A percentile compares a stretch with the other conserved stretches of the same genome.
Evolutionary conservation across 1,140 invertebrate genomes (phyloP).

Genomic region (Drosophila melanica): DNA sequence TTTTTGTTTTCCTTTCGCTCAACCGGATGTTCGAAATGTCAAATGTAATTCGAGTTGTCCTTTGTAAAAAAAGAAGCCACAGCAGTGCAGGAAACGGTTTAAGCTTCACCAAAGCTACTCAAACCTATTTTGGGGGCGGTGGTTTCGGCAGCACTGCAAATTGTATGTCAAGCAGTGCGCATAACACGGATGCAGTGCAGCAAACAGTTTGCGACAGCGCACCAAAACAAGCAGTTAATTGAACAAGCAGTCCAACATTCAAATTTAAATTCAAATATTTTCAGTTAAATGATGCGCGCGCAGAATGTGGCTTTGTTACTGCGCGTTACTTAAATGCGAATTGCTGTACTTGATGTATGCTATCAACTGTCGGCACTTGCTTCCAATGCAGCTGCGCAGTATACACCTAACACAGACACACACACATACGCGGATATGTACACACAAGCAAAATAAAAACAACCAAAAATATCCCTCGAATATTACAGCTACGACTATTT

Average conservation of each 20-base stretch:
- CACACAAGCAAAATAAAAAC: background rate
- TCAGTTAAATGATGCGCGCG: background rate
- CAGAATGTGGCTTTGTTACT: background rate
- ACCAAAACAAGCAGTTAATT: background rate
- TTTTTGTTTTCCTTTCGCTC: background rate
- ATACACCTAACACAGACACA: background rate
- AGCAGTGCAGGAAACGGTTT: background rate
- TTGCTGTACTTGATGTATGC: constrained; percentile 52
- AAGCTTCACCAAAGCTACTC: background rate
- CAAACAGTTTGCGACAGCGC: background rate
- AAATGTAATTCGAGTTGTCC: background rate
- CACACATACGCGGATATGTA: background rate
- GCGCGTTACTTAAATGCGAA: constrained; percentile 18
- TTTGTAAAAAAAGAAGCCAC: background rate
- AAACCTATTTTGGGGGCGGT: background rate
- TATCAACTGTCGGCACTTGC: constrained; percentile 24
- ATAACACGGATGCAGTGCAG: background rate
- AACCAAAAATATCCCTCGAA: constrained; percentile 36
- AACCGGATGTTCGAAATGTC: background rate
- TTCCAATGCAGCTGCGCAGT: constrained; percentile 47
- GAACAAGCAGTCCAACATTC: background rate
- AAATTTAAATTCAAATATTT: constrained; percentile 1
- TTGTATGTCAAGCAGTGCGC: background rate
- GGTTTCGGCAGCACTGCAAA: background rate
- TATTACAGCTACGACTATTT: constrained; percentile 34